phyloP scores from a whole-genome alignment of 2,797 vertebrate species.

The Percopsis omiscomaycus region DNA sequence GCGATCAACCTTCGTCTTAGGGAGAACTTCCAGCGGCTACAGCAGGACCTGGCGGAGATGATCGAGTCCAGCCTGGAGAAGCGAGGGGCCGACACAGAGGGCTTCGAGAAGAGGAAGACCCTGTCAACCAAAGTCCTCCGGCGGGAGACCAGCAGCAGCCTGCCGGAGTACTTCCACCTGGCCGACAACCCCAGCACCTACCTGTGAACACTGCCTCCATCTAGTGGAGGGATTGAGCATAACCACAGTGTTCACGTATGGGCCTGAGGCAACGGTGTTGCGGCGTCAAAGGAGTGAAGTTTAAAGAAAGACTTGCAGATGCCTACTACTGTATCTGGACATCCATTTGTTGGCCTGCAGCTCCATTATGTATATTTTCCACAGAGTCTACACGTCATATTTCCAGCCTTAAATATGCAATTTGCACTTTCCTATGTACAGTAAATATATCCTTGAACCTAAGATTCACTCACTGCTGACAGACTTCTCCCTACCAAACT shows the following conservation, averaged over 20 bases:
- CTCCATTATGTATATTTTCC: neutral
- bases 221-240: neutral
- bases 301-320: conserved; percentile 6
- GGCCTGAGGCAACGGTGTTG: neutral
- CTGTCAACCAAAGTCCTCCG: conserved; percentile 79
- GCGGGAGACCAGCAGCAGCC: conserved; percentile 68
- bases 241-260: neutral
- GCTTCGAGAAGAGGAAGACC: conserved; percentile 69
- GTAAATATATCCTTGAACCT: too few relatives aligned
- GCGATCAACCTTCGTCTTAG: conserved; percentile 63
- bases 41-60: conserved; percentile 90
- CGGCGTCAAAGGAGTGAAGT: neutral
- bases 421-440: too few relatives aligned
- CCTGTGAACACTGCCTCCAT: conserved; percentile 43
- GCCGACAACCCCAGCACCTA: conserved; percentile 77
- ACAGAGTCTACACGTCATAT: neutral
- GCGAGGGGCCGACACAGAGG: conserved; percentile 59
- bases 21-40: conserved; percentile 92
- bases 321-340: neutral
- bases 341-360: neutral
- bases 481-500: too few relatives aligned
- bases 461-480: too few relatives aligned
- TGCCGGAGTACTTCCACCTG: conserved; percentile 90
- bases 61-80: conserved; percentile 83
- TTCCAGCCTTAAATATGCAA: too few relatives aligned